These are phyloP conservation scores for Pyxicephalus adspersus DNA, from an alignment of 2,113 vertebrate species.

Conservation along the genomic window DNA sequence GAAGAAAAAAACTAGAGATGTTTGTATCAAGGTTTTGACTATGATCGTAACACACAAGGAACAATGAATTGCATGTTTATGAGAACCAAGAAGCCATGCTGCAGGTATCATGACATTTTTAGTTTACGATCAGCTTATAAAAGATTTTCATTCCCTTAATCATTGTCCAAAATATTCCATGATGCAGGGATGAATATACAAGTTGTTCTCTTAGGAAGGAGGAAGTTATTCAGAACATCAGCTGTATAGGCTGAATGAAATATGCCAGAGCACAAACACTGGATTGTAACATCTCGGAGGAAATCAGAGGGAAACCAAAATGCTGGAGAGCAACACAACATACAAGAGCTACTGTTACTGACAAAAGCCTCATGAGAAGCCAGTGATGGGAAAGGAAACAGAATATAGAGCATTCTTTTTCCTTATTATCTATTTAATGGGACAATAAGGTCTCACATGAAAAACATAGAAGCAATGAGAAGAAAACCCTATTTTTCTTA, in stretches of 20 bases:
- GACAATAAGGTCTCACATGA: slow-evolving; percentile 54
- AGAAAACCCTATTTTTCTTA: slow-evolving; percentile 33
- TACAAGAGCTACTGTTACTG: slow-evolving; percentile 56
- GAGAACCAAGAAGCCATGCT: not conserved
- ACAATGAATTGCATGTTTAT: slow-evolving; percentile 13
- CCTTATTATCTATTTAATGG: slow-evolving; percentile 56
- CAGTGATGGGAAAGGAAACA: slow-evolving; percentile 56
- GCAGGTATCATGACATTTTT: slow-evolving; percentile 29
- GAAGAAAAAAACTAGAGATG: too few relatives aligned
- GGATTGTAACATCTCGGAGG: slow-evolving; percentile 55
- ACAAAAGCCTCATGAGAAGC: slow-evolving; percentile 53
- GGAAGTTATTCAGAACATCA: slow-evolving; percentile 56
- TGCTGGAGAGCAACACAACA: slow-evolving; percentile 51
- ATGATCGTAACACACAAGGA: not conserved
- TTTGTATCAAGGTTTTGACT: too few relatives aligned
- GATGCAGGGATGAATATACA: slow-evolving; percentile 52
- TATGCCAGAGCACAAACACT: slow-evolving; percentile 54
- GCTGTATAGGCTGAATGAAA: slow-evolving; percentile 57
- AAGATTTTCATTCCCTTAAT: slow-evolving; percentile 47
- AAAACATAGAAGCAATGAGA: slow-evolving; percentile 46
- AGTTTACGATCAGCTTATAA: slow-evolving; percentile 9
- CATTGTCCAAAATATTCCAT: slow-evolving; percentile 44
- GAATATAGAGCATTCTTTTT: slow-evolving; percentile 56
- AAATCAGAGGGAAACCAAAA: slow-evolving; percentile 53
- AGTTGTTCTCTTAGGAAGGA: slow-evolving; percentile 55